Conservation (phyloP, 2,797 vertebrate species). For the Ceyx erithaca region DNA sequence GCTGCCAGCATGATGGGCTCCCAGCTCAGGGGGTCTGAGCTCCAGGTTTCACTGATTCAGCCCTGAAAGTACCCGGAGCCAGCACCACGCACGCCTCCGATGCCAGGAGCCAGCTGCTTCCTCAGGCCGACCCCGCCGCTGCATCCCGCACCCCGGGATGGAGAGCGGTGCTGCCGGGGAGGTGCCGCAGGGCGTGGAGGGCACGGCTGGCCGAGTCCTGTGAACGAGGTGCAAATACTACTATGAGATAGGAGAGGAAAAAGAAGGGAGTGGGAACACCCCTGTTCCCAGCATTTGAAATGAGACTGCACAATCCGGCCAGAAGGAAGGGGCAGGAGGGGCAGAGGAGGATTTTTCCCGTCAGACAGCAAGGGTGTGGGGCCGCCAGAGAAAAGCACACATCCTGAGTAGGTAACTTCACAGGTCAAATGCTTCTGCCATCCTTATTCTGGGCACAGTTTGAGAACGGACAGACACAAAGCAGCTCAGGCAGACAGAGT, state of each 20-base stretch:
- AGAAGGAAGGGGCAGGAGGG: neutral
- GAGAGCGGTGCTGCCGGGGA: neutral
- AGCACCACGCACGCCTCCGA: fast-evolving
- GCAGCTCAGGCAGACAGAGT: neutral
- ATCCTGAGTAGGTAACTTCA: neutral
- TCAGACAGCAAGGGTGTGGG: neutral
- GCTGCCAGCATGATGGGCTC: neutral
- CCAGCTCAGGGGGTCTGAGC: neutral
- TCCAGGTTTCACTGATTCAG: neutral
- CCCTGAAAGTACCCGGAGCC: neutral
- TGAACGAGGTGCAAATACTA: neutral
- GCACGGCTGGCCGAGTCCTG: neutral
- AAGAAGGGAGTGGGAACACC: neutral
- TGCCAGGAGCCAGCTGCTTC: neutral
- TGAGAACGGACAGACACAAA: slow-evolving; percentile 11
- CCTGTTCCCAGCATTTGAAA: neutral
- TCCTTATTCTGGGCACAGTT: neutral
- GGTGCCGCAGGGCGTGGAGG: neutral
- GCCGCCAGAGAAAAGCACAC: neutral
- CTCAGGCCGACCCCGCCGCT: neutral
- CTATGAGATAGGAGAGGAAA: neutral
- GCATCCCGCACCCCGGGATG: neutral
- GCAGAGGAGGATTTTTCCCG: neutral
- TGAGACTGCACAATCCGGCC: neutral
- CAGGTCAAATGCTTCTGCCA: neutral